A percentile compares a stretch with the other conserved stretches of the same genome.
These are phyloP conservation scores for Tiphia femorata DNA, from an alignment of 2,888 invertebrate genomes.

Conservation along the genomic window DNA sequence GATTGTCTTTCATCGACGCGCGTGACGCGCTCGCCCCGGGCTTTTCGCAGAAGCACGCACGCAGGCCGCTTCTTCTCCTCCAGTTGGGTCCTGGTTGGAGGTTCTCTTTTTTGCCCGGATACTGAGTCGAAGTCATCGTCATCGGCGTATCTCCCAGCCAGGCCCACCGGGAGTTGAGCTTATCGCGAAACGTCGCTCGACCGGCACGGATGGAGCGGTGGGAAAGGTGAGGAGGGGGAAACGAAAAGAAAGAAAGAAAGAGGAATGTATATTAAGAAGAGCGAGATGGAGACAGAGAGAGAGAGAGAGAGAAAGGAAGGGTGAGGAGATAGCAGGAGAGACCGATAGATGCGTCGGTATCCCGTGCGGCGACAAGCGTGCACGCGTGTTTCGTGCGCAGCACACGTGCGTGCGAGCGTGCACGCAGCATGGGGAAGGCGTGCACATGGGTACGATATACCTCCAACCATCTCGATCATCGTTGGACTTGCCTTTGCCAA, in stretches of 20 bases:
- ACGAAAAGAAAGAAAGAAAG: no score
- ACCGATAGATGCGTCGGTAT: background rate
- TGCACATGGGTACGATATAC: no score
- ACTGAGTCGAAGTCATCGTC: slow-evolving; percentile 3
- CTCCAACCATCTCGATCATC: no score
- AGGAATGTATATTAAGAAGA: no score
- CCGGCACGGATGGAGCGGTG: slow-evolving; percentile 17
- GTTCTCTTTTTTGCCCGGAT: slow-evolving; percentile 7
- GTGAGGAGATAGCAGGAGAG: no score
- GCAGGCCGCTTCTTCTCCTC: no score
- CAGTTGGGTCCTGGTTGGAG: slow-evolving; percentile 1
- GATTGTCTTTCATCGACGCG: background rate
- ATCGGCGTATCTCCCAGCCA: slow-evolving; percentile 15
- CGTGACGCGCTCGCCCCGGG: background rate
- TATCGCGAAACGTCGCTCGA: slow-evolving; percentile 39
- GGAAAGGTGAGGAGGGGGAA: no score
- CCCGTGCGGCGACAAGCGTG: slow-evolving; percentile 9
- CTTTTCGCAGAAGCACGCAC: background rate
- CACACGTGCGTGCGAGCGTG: slow-evolving; percentile 31
- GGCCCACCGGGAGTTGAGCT: slow-evolving; percentile 39
- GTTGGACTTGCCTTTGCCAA: no score
- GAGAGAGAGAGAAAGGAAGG: background rate
- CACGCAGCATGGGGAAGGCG: no score
- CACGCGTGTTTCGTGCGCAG: slow-evolving; percentile 26
- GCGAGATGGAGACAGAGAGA: background rate